phyloP scores from a whole-genome alignment of 2,888 invertebrate species.

The Eupithecia centaureata region DNA sequence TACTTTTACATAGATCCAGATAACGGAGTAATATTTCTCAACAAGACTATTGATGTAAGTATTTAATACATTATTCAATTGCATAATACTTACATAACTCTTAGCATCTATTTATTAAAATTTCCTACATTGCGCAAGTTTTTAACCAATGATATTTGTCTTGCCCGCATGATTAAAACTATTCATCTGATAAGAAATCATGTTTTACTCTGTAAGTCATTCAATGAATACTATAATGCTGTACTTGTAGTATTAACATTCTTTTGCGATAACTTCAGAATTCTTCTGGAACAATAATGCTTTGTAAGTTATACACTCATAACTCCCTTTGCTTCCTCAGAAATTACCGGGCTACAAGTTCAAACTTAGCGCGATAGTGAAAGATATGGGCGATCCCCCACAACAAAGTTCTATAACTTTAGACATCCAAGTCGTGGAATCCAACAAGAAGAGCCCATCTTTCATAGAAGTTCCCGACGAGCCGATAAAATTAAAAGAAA shows the following conservation, averaged over 20 bases:
- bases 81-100: not conserved
- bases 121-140: not conserved
- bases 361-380: slow-evolving; percentile 89
- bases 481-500: slow-evolving; percentile 88
- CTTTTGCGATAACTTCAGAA: not conserved
- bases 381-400: slow-evolving; percentile 88
- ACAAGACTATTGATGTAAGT: slow-evolving; percentile 86
- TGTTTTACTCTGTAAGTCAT: not conserved
- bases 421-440: slow-evolving; percentile 92
- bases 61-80: not conserved
- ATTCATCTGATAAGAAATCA: not conserved
- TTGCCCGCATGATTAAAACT: not conserved
- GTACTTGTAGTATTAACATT: not conserved
- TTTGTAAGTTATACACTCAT: slow-evolving; percentile 3
- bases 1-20: slow-evolving; percentile 92
- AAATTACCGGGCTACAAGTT: slow-evolving; percentile 86
- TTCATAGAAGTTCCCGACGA: slow-evolving; percentile 86
- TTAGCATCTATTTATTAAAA: not conserved
- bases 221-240: not conserved
- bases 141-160: not conserved
- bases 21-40: slow-evolving; percentile 92
- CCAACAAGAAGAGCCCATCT: slow-evolving; percentile 92
- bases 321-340: slow-evolving; percentile 67
- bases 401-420: slow-evolving; percentile 90
- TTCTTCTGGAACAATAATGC: not conserved